These are phyloP conservation scores for Butorides virescens DNA, from an alignment of 2,113 vertebrate genomes.

Conservation along the genomic window DNA sequence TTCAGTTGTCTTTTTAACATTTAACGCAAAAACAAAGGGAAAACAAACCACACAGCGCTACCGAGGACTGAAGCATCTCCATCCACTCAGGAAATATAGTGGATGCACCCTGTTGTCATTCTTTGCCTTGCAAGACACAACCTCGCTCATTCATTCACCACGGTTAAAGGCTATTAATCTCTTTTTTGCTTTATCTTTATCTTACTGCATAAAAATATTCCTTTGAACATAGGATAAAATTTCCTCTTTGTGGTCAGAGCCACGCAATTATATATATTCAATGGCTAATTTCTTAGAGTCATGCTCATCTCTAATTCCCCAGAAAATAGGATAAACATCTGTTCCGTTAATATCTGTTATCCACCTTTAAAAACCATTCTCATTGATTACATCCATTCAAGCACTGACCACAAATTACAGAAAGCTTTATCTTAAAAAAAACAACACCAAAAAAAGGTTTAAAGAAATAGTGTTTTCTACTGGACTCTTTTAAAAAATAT, in stretches of 20 bases:
- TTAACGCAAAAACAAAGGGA: not conserved
- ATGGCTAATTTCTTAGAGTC: not conserved
- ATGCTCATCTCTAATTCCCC: not conserved
- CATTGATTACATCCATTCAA: not conserved
- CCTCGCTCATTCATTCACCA: not conserved
- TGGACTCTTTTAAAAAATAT: not conserved
- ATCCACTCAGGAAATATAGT: not conserved
- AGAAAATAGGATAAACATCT: not conserved
- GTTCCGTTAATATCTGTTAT: not conserved
- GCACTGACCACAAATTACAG: not conserved
- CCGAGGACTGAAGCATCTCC: not conserved
- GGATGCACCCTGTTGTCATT: not conserved
- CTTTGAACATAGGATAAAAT: not conserved
- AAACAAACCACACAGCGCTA: not conserved
- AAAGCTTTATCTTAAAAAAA: not conserved
- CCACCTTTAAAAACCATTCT: not conserved
- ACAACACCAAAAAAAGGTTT: fast-evolving
- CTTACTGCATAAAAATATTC: not conserved
- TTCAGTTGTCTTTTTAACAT: not conserved
- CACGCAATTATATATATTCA: not conserved
- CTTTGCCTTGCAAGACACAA: not conserved
- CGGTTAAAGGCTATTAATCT: not conserved
- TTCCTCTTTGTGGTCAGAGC: not conserved
- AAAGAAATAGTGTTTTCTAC: not conserved
- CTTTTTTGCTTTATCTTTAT: not conserved